phyloP scores from a whole-genome alignment of 2,888 invertebrate species.

The Fragum sueziense region DNA sequence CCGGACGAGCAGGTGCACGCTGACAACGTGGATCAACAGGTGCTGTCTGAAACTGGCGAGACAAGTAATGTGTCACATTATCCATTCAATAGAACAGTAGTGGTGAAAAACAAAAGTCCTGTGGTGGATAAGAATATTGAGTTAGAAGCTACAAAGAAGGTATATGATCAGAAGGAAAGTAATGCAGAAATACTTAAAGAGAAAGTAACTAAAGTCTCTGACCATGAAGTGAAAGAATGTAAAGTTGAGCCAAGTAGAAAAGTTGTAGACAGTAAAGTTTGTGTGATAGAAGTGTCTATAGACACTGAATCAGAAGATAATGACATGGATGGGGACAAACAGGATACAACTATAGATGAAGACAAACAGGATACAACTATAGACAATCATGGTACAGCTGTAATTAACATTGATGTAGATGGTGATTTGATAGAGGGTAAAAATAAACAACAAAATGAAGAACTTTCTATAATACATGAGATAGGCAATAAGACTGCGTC shows the following conservation, averaged over 20 bases:
- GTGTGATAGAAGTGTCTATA: neutral
- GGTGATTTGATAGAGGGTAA: too few relatives aligned
- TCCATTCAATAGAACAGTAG: neutral
- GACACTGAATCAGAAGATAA: neutral
- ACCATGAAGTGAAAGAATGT: neutral
- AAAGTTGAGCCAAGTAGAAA: neutral
- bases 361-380: neutral
- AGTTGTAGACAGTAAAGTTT: neutral
- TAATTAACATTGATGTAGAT: too few relatives aligned
- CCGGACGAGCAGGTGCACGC: too few relatives aligned
- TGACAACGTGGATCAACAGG: too few relatives aligned
- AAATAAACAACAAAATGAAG: too few relatives aligned
- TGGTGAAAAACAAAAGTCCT: neutral
- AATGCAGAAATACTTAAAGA: neutral
- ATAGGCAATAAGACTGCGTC: too few relatives aligned
- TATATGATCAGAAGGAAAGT: neutral
- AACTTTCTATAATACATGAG: too few relatives aligned
- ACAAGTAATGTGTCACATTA: neutral
- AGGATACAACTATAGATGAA: neutral
- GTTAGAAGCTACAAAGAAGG: neutral
- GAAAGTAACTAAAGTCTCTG: neutral
- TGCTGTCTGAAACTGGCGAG: neutral
- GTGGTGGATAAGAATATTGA: neutral
- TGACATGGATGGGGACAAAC: neutral
- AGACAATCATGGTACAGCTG: too few relatives aligned